Evolutionary conservation across 2,797 vertebrate genomes (phyloP), one percentile per base, ranked within the genome.

Genomic region (Sus cebifrons): DNA sequence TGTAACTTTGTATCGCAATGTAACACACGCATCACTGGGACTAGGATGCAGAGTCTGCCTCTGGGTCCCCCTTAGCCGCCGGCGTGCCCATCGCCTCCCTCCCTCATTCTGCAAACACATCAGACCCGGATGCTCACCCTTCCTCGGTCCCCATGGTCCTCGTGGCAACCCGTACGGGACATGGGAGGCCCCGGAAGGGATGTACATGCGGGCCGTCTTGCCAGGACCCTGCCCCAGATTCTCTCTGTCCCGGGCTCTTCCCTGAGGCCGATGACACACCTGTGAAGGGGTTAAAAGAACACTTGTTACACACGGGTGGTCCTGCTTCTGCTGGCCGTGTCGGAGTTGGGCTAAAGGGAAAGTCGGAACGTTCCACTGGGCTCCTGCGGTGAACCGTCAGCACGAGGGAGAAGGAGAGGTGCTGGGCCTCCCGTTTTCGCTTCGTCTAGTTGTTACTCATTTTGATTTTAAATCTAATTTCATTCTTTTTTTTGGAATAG

Each of bases 201-300:
- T 2, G 77, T 18, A 1, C 1, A 11, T n/a, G 25, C 11, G 0
- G 8, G 56, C 0, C 7, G 27, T 21, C 9, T 44, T 7, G 0
- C 60, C 1, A 8, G 62, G 75, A n/a, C n/a, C 32, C n/a, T 8
- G 21, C 32, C 78, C 21, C 0, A 4, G 21, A 40, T 58, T 14
- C 21, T 40, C 56, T 6, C n/a, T 64, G 13, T n/a, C 32, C 32
- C 65, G 8, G 36, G 32, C 65, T 70, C 52, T 21, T 49, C 5
- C 64, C 17, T 52, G 40, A 21, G 29, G 75, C 18, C 2, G 3
- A 6, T 12, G 65, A n/a, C 58, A 49, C 44, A 32, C 62, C 40
- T 52, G 62, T 27, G 29, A 49, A 6, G 44, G 40, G 56, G 36
- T 18, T 13, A 23, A 25, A 0, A 44, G 36, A 36, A 1, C n/a